Evolutionary conservation across 2,888 invertebrate species (phyloP).

Genomic region (Dryomyza anilis): DNA sequence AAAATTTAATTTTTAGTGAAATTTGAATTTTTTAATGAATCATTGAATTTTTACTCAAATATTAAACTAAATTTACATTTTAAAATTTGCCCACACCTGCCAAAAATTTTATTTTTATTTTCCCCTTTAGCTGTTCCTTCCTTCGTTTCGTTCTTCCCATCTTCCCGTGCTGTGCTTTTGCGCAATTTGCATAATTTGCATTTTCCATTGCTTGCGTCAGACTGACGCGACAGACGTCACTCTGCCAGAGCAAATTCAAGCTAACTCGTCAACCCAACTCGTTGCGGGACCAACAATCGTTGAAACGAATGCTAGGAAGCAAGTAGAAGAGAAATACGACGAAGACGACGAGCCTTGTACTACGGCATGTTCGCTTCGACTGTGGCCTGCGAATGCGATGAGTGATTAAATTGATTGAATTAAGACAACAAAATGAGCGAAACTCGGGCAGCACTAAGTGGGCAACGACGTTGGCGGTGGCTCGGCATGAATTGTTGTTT

Average conservation of each 20-base stretch:
- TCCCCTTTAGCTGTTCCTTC: background rate
- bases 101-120: background rate
- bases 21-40: background rate
- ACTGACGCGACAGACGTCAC: background rate
- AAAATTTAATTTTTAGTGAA: background rate
- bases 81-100: background rate
- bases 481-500: constrained; percentile 15
- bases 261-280: background rate
- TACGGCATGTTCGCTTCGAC: no score
- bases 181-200: constrained; percentile 25
- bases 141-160: background rate
- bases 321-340: no score
- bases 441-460: constrained; percentile 17
- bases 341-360: no score
- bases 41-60: background rate
- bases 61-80: background rate
- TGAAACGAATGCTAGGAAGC: no score
- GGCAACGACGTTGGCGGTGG: constrained; percentile 25
- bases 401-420: constrained; percentile 27
- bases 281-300: background rate
- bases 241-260: no score
- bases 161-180: background rate
- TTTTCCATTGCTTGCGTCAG: constrained; percentile 14
- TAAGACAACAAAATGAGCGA: constrained; percentile 25
- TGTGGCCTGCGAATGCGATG: constrained; percentile 19